Conservation (phyloP, 2,113 vertebrate species). For the Andinoacara biseriatus region DNA sequence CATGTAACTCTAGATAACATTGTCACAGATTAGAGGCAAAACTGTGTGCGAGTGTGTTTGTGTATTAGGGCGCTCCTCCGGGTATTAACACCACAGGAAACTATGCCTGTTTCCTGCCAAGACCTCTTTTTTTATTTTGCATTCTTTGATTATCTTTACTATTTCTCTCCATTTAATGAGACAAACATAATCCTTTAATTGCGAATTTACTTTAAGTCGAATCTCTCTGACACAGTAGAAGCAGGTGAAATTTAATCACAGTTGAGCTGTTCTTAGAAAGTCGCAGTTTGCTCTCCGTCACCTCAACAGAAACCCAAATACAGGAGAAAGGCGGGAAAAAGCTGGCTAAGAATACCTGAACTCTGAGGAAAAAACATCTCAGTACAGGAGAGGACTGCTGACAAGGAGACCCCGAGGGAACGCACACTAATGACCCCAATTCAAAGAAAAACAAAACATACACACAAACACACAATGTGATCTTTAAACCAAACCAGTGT, state of each 20-base stretch:
- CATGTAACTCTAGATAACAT: conserved; percentile 52
- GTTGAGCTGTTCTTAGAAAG: background rate
- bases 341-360: background rate
- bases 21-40: conserved; percentile 60
- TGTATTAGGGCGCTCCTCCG: conserved; percentile 23
- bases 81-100: conserved; percentile 70
- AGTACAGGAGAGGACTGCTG: conserved; percentile 18
- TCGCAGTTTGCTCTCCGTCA: background rate
- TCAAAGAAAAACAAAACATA: conserved; percentile 39
- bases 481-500: conserved; percentile 4
- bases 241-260: background rate
- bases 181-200: background rate
- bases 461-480: conserved; percentile 16
- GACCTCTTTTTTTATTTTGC: conserved; percentile 48
- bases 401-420: conserved; percentile 9
- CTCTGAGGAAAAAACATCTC: background rate
- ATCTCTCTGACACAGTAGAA: background rate
- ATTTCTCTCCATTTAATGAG: background rate
- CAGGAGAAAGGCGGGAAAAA: background rate
- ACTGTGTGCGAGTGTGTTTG: conserved; percentile 27
- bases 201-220: background rate
- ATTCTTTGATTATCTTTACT: conserved; percentile 15
- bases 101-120: conserved; percentile 76
- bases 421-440: background rate
- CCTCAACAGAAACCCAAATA: background rate